Evolutionary conservation across 2,113 vertebrate genomes (phyloP).

Genomic region (Muntiacus muntjak): DNA sequence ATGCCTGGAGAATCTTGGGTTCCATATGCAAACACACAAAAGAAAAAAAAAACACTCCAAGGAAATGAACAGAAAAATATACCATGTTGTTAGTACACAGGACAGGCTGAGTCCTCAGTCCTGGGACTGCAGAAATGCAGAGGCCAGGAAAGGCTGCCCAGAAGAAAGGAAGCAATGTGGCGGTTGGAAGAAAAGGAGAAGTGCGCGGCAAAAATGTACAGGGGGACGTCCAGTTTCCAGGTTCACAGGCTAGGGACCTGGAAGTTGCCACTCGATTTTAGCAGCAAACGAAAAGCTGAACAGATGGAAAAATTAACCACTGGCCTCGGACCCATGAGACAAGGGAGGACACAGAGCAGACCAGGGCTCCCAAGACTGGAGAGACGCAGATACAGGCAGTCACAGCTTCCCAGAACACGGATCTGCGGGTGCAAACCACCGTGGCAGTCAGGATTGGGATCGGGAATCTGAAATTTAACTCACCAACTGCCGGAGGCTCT

Average conservation of each 20-base stretch:
- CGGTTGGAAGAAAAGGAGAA: background rate
- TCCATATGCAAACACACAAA: background rate
- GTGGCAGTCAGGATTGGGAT: rapidly evolving
- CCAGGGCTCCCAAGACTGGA: background rate
- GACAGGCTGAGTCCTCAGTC: background rate
- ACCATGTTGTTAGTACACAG: background rate
- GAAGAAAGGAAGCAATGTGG: background rate
- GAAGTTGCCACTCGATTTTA: background rate
- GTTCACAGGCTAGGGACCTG: rapidly evolving
- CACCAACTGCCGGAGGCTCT: background rate
- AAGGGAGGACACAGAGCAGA: background rate
- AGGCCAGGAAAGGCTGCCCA: background rate
- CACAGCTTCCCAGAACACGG: rapidly evolving
- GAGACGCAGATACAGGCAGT: too few relatives aligned
- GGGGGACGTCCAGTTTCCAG: rapidly evolving
- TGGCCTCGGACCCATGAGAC: background rate
- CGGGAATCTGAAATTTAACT: rapidly evolving
- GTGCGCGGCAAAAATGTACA: background rate
- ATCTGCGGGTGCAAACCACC: too few relatives aligned
- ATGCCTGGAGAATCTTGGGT: background rate
- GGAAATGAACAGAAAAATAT: rapidly evolving
- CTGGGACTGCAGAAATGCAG: background rate
- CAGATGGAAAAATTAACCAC: too few relatives aligned
- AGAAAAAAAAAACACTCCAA: background rate
- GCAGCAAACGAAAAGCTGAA: background rate